Conservation (phyloP, 2,113 vertebrate species). For the Cygnus atratus region DNA sequence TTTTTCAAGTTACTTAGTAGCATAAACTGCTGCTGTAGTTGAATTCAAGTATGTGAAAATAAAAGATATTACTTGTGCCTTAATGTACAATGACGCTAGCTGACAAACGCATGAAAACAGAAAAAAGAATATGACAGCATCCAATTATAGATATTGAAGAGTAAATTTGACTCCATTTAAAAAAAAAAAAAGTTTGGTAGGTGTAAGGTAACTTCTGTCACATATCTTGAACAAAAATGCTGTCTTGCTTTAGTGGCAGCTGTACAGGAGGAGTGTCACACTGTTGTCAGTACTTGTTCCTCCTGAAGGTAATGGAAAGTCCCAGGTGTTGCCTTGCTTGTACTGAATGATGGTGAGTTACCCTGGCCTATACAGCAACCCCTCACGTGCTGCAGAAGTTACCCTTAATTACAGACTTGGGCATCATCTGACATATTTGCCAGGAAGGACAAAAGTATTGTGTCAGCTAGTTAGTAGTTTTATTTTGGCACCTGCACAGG, state of each 20-base stretch:
- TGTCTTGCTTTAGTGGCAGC: not conserved
- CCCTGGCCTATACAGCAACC: too few species aligned
- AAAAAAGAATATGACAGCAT: not conserved
- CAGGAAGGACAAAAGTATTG: not conserved
- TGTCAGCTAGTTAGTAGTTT: not conserved
- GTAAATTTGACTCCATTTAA: not conserved
- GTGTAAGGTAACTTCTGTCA: not conserved
- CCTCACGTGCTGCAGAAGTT: not conserved
- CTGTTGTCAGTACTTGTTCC: not conserved
- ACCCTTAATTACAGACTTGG: not conserved
- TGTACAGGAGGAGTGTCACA: not conserved
- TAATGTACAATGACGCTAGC: not conserved
- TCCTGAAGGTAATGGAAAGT: not conserved
- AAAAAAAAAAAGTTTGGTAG: not conserved
- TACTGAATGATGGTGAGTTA: not conserved
- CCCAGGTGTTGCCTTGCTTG: not conserved
- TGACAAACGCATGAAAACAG: not conserved
- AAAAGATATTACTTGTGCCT: not conserved
- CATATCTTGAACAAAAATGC: not conserved
- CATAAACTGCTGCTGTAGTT: not conserved
- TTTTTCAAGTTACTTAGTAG: not conserved
- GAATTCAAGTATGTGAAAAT: not conserved
- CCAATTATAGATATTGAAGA: not conserved
- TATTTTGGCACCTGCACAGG: not conserved
- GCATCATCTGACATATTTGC: not conserved